Evolutionary conservation across 2,888 invertebrate species (phyloP).

Genomic region (Tiliacea aurago): DNA sequence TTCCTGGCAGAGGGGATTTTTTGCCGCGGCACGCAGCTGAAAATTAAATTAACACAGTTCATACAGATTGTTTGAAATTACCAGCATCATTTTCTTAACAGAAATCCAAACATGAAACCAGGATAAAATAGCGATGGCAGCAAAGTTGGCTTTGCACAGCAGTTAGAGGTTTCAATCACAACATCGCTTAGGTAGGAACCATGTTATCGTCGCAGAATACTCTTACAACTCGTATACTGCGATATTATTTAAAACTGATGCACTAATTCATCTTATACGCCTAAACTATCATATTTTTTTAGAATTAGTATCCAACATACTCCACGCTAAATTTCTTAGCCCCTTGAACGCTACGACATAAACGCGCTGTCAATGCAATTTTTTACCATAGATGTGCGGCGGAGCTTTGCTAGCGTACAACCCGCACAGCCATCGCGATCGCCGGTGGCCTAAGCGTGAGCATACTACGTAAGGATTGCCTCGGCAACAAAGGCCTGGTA

Average conservation of each 20-base stretch:
- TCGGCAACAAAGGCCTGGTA: background rate
- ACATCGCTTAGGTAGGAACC: background rate
- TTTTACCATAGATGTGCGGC: background rate
- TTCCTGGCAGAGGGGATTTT: slow-evolving; percentile 79
- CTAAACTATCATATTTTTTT: background rate
- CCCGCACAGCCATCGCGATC: slow-evolving; percentile 13
- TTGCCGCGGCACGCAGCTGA: slow-evolving; percentile 73
- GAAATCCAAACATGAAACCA: background rate
- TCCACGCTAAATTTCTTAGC: background rate
- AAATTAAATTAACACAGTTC: slow-evolving; percentile 32
- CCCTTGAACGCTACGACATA: background rate
- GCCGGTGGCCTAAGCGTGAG: slow-evolving; percentile 9
- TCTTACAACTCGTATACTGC: background rate
- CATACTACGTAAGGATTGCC: background rate
- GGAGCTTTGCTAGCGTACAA: background rate
- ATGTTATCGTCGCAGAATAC: background rate
- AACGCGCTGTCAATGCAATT: background rate
- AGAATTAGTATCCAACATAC: background rate
- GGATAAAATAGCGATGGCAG: slow-evolving; percentile 18
- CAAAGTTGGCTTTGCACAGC: slow-evolving; percentile 12
- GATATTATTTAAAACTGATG: background rate
- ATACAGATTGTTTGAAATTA: background rate
- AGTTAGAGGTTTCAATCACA: background rate
- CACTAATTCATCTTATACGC: background rate
- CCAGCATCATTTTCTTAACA: background rate